Evolutionary conservation across 64 coral and sea anemone species (phyloP), one percentile per base, ranked within the genome.

Genomic region (Montipora capricornis): DNA sequence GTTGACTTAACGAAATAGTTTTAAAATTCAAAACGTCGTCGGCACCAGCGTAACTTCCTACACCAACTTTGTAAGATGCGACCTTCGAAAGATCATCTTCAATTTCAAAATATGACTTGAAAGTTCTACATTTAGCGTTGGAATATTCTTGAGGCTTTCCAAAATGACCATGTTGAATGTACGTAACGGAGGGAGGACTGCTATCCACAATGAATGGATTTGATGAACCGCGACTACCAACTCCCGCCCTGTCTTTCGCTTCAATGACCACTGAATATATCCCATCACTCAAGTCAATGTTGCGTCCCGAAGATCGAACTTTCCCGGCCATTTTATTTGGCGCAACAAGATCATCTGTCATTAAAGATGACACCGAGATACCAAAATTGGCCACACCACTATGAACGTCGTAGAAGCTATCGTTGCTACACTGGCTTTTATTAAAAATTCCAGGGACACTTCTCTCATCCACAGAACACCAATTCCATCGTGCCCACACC

Each of bases 161-260:
- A 69, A 76, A 79, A 48, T 94, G 62, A 5, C 98, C 98, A 80
- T 99, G 98, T 44, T 99, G 98, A 16, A 99, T 76, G 19, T 82
- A 78, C 4, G 52, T 83, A 49, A 96, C 58, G 67, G 29, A 49
- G 24, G 95, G 95, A 49, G 98, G 98, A 11, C 83, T 96, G 81
- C 89, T 92, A 87, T 99, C 98, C 29, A 99, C 89, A 70, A 99
- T 99, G 47, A 99, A 96, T n/a, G 98, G 92, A 66, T 96, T 96
- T 22, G 95, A 96, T 7, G 94, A 76, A 0, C 92, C 89, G 16
- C 69, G 80, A 22, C 95, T 24, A 22, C 68, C 81, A 80, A 80
- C 60, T 47, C 98, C 98, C 8, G 98, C 98, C 84, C 83, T 96
- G 77, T 99, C 98, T 11, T 51, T 96, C 13, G 98, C 98, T 77